These are phyloP conservation scores for Falco columbarius DNA, from an alignment of 2,797 vertebrate species.

Conservation along the genomic window DNA sequence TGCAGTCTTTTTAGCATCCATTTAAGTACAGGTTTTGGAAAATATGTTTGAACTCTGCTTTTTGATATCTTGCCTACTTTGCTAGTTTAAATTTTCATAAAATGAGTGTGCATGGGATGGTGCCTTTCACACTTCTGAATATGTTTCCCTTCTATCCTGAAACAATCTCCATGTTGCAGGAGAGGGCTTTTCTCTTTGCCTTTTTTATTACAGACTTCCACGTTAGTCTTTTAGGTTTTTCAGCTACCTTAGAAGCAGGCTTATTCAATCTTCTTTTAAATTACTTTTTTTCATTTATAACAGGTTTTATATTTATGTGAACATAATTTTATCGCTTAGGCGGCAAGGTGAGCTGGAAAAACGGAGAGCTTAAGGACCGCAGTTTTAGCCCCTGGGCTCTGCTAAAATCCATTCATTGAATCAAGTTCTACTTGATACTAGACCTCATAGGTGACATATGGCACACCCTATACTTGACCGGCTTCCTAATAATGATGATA, in stretches of 20 bases:
- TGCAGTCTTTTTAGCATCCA: not conserved
- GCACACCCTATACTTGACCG: not conserved
- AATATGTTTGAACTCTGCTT: not conserved
- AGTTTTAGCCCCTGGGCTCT: not conserved
- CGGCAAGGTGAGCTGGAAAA: not conserved
- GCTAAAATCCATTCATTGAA: not conserved
- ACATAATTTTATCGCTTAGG: not conserved
- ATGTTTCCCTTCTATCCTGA: not conserved
- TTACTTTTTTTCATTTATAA: not conserved
- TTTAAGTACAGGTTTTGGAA: not conserved
- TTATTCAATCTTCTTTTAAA: not conserved
- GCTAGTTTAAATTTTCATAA: not conserved
- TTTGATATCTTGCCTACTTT: not conserved
- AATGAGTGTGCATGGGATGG: no score
- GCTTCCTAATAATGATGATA: not conserved
- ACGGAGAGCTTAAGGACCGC: not conserved
- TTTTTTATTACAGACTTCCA: not conserved
- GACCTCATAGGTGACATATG: not conserved
- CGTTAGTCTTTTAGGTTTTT: not conserved
- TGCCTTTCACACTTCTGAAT: not conserved
- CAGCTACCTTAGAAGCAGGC: not conserved
- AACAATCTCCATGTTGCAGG: not conserved
- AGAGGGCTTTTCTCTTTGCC: not conserved
- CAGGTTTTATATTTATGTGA: not conserved
- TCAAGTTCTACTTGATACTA: not conserved